Evolutionary conservation across 2,888 invertebrate genomes (phyloP).

Genomic region (Limnephilus marmoratus): DNA sequence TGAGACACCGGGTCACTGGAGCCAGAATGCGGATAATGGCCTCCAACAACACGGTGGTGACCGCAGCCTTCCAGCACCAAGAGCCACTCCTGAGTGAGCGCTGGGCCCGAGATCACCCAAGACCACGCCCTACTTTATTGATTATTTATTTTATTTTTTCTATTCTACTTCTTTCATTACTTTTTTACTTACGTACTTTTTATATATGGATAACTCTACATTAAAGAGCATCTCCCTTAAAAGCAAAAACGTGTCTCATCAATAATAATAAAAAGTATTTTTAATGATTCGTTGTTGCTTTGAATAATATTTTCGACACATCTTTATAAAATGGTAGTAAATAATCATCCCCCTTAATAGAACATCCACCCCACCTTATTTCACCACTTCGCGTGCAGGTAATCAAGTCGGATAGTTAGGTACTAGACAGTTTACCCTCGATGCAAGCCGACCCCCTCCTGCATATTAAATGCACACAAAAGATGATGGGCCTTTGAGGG

Average conservation of each 20-base stretch:
- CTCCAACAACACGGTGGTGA: too few species aligned
- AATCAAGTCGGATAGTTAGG: conserved; percentile 32
- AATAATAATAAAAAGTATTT: background rate
- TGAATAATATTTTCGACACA: background rate
- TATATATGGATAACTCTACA: background rate
- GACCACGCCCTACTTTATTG: too few species aligned
- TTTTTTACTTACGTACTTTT: too few species aligned
- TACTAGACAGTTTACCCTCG: background rate
- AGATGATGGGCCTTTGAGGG: conserved; percentile 61
- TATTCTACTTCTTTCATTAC: too few species aligned
- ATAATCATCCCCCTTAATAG: background rate
- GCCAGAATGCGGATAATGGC: too few species aligned
- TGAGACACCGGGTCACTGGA: too few species aligned
- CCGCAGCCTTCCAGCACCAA: too few species aligned
- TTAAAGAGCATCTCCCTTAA: background rate
- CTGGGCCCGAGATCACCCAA: too few species aligned
- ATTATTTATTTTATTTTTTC: too few species aligned
- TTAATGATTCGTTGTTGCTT: background rate
- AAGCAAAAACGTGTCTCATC: background rate
- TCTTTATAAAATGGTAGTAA: background rate
- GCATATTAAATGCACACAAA: conserved; percentile 13
- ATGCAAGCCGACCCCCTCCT: background rate
- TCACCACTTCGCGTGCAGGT: conserved; percentile 36
- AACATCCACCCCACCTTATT: background rate
- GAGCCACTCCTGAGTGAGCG: too few species aligned